Base-by-base conservation (phyloP, 2,113 vertebrate genomes). In the Spermophilus dauricus region DNA sequence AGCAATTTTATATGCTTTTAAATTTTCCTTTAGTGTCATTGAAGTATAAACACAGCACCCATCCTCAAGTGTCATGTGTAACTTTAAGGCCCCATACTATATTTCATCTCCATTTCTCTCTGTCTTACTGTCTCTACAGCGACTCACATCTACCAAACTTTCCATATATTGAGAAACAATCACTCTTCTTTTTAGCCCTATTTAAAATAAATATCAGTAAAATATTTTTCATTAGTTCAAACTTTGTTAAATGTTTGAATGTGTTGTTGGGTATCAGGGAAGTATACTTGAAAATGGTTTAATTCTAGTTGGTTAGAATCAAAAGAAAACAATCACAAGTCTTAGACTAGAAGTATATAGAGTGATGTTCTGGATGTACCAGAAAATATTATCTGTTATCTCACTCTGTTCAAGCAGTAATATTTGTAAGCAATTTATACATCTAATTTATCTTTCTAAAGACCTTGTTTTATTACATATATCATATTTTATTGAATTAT, bases 401-500 rank as follows among this genome's bases (percentile, higher is more conserved):
- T 65, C 20, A 65, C 5, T 82, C 6, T 95, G 78, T 83, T 69
- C 16, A 69, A 89, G 4, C 0, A 73, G 28, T 5, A 84, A 67
- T 69, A 24, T 42, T 61, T 73, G 37, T 67, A 45, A 8, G 42
- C 20, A 83, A 37, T 32, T n/a, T 61, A n/a, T 37, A 48, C 58
- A 18, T 20, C 32, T 61, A 70, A 93, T 37, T 86, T 73, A 32
- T 42, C 37, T 89, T 84, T 82, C 42, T 72, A 72, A 90, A 83
- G 32, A 0, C 4, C 51, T 20, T 81, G 8, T 56, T 81, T 69
- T 63, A 63, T 53, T 13, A 77, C 65, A 73, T 51, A 67, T 22
- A 72, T 86, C 76, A 63, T 58, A 75, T 80, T 85, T 93, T 76
- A 56, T 72, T 89, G 32, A 76, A 70, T 65, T 82, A 5, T 90